These are phyloP conservation scores for Melanotaenia duboulayi DNA, from an alignment of 2,113 vertebrate species.

Conservation along the genomic window DNA sequence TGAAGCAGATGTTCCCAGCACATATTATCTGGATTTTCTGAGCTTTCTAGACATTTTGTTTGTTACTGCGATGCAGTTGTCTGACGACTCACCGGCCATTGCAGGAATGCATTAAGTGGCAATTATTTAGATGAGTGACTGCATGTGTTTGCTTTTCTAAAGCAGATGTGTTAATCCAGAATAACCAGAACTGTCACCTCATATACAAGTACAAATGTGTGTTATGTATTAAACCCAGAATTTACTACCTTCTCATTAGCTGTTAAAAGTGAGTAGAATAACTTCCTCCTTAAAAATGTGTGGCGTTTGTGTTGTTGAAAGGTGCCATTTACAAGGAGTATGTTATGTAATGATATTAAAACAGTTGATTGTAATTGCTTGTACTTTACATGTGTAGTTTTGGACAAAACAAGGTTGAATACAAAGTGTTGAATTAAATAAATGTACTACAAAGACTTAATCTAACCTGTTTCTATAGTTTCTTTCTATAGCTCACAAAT, in stretches of 20 bases:
- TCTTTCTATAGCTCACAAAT: conserved; percentile 2
- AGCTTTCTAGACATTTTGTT: conserved; percentile 5
- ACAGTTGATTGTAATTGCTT: conserved; percentile 52
- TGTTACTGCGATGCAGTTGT: conserved; percentile 25
- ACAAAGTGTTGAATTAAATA: conserved; percentile 59
- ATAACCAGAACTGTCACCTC: conserved; percentile 5
- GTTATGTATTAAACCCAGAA: conserved; percentile 39
- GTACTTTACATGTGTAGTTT: conserved; percentile 67
- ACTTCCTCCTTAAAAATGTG: conserved; percentile 21
- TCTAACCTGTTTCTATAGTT: conserved; percentile 5
- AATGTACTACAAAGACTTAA: conserved; percentile 49
- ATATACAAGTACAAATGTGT: conserved; percentile 23
- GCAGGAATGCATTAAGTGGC: conserved; percentile 21
- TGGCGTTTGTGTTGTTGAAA: conserved; percentile 40
- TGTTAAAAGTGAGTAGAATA: conserved; percentile 27
- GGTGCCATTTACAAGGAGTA: conserved; percentile 22
- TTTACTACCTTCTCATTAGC: conserved; percentile 39
- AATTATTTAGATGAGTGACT: conserved; percentile 63
- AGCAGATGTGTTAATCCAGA: conserved; percentile 38
- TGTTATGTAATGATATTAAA: conserved; percentile 48
- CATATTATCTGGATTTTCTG: conserved; percentile 23
- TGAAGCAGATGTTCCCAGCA: conserved; percentile 12
- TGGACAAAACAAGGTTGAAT: conserved; percentile 57
- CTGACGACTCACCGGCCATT: conserved; percentile 7
- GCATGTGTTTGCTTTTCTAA: conserved; percentile 62